Evolutionary conservation across 2,797 vertebrate species (phyloP).

Genomic region (Smutsia temminckii): DNA sequence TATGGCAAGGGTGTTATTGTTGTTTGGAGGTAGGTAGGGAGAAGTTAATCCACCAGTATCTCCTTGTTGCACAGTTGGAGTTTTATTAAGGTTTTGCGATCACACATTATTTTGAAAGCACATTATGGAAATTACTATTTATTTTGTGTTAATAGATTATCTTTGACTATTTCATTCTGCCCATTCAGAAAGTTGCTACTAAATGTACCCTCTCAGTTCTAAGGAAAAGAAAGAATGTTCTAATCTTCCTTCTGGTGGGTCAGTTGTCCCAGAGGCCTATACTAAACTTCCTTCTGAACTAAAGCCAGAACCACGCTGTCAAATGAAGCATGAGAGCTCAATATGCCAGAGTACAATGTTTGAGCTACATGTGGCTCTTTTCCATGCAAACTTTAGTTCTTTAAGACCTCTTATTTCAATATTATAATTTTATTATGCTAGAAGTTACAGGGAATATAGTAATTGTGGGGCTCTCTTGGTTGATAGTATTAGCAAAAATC

Average conservation of each 20-base stretch:
- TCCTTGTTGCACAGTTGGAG: not conserved
- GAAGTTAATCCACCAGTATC: not conserved
- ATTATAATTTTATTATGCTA: not conserved
- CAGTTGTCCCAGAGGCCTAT: not conserved
- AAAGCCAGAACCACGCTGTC: not conserved
- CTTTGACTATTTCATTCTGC: not conserved
- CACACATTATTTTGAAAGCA: constrained; percentile 1
- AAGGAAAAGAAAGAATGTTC: not conserved
- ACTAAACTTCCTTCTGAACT: not conserved
- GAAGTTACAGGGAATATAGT: not conserved
- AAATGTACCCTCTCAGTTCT: not conserved
- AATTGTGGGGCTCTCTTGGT: not conserved
- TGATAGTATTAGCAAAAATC: constrained; percentile 24
- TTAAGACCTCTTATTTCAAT: not conserved
- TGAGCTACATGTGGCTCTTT: not conserved
- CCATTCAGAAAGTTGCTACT: constrained; percentile 30
- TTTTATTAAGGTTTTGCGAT: not conserved
- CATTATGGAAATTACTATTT: not conserved
- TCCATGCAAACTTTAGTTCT: not conserved
- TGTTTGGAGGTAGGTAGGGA: not conserved
- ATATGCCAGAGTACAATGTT: not conserved
- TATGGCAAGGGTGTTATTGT: not conserved
- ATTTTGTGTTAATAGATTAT: not conserved
- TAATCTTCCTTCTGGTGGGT: not conserved
- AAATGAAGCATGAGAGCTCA: not conserved